phyloP scores from a whole-genome alignment of 2,888 invertebrate species.

The Cataglyphis altisquamis region DNA sequence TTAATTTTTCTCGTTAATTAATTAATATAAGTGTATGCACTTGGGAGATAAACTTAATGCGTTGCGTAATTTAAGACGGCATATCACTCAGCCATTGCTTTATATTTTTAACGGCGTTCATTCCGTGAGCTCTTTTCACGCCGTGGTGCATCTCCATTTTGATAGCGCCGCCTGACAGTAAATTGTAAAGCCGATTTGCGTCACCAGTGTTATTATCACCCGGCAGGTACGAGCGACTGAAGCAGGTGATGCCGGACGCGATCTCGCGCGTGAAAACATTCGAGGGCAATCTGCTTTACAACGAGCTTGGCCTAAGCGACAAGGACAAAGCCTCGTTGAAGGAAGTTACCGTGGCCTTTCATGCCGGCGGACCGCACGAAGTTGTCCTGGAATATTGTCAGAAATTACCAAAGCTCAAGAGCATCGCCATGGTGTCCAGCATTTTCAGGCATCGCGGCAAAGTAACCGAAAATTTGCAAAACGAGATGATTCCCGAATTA shows the following conservation, averaged over 20 bases:
- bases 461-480: conserved; percentile 62
- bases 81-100: not conserved
- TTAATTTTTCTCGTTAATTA: not conserved
- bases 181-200: conserved; percentile 49
- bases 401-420: conserved; percentile 72
- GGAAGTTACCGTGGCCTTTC: conserved; percentile 77
- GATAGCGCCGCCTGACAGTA: not conserved
- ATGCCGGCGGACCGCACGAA: conserved; percentile 77
- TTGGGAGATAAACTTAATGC: not conserved
- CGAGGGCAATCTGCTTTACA: conserved; percentile 80
- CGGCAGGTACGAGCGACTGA: conserved; percentile 79
- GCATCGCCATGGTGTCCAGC: conserved; percentile 64
- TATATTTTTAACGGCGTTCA: conserved; percentile 26
- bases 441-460: conserved; percentile 71
- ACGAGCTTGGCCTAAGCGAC: conserved; percentile 71
- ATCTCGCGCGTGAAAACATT: conserved; percentile 72
- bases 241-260: conserved; percentile 75
- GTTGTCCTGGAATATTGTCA: conserved; percentile 73
- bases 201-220: conserved; percentile 40
- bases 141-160: conserved; percentile 25
- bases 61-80: not conserved
- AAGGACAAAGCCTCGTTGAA: conserved; percentile 62
- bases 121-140: not conserved
- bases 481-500: conserved; percentile 68
- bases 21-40: not conserved